Evolutionary conservation across 2,888 invertebrate genomes (phyloP), one percentile per base, ranked within the genome.

Genomic region (Petrolisthes manimaculis): DNA sequence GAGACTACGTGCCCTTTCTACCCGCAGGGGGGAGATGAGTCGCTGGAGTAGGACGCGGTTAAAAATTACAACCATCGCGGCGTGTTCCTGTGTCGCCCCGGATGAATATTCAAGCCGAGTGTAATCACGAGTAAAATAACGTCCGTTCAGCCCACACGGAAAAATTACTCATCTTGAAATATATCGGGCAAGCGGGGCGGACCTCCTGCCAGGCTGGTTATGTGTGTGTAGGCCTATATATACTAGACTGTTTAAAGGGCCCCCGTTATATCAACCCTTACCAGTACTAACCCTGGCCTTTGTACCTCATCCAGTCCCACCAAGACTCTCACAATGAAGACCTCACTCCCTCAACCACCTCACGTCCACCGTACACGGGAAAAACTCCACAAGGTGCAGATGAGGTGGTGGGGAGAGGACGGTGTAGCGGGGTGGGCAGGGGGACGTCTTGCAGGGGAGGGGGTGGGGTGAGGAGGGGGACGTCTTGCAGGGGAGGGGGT

Each of bases 111-210:
- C 90, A 90, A 84, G 69, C 78, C 86, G 77, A 67, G 83, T 77
- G 86, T 90, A 90, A 90, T 90, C 90, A 89, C 84, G 86, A 89
- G 89, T 90, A 89, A 90, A 89, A 87, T 89, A 90, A 87, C 84
- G 89, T 80, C 88, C 84, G 80, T 80, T 80, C 80, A 84, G 80
- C 75, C 77, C 77, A 9, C 79, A 78, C 78, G 71, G 80, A 85
- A 85, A 87, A 83, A 87, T 87, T 75, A 87, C 83, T 87, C 79
- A 79, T 87, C 83, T 87, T 87, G 87, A 87, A 83, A 83, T 83
- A 87, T 87, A 71, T 51, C 51, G 14, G 12, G n/a, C 12, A 5
- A 24, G n/a, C 77, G 77, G 53, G 21, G 18, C 54, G 79, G 79
- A 79, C 79, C 79, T 79, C 37, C 5, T 71, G 71, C n/a, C n/a